Evolutionary conservation across 2,888 invertebrate genomes (phyloP).

Genomic region (Drosophila sordidapex): DNA sequence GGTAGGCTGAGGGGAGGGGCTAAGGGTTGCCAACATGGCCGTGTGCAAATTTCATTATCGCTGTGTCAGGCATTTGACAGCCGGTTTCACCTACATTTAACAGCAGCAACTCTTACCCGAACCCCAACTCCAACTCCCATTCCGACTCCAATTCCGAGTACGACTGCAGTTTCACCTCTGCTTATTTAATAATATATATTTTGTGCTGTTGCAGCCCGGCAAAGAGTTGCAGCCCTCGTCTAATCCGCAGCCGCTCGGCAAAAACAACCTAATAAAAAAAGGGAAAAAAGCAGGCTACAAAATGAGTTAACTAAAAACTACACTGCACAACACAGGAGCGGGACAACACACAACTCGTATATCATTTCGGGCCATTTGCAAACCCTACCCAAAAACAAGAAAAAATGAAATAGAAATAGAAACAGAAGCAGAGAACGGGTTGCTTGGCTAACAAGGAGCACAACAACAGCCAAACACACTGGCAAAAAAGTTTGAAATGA

Average conservation of each 20-base stretch:
- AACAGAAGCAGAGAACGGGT: constrained; percentile 4
- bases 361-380: constrained; percentile 58
- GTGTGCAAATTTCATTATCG: constrained; percentile 75
- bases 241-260: constrained; percentile 49
- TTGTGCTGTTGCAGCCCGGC: constrained; percentile 28
- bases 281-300: constrained; percentile 25
- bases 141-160: constrained; percentile 14
- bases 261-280: constrained; percentile 29
- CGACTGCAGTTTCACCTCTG: constrained; percentile 7
- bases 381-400: background rate
- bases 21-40: constrained; percentile 48
- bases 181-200: constrained; percentile 20
- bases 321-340: constrained; percentile 24
- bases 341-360: constrained; percentile 57
- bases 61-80: constrained; percentile 76
- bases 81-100: constrained; percentile 77
- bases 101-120: constrained; percentile 19
- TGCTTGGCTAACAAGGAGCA: constrained; percentile 70
- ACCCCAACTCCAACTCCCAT: background rate
- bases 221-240: constrained; percentile 20
- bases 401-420: background rate
- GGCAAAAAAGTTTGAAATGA: constrained; percentile 74
- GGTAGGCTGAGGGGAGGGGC: background rate
- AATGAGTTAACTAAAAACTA: constrained; percentile 65
- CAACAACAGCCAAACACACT: constrained; percentile 42